phyloP scores from a whole-genome alignment of 2,113 vertebrate species.

The Danionella cerebrum region DNA sequence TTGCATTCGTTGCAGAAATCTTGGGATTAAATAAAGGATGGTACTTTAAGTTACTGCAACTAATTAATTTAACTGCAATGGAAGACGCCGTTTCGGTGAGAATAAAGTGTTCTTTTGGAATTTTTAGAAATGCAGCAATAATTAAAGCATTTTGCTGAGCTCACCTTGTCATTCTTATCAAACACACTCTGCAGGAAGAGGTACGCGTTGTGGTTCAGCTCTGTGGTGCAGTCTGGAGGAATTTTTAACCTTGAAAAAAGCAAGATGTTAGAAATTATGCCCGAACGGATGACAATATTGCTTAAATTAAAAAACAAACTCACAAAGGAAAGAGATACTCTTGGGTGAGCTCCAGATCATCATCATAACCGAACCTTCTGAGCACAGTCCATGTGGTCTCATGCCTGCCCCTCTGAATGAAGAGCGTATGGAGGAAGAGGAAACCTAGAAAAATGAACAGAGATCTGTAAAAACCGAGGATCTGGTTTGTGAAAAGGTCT shows the following conservation, averaged over 20 bases:
- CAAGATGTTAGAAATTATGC: background rate
- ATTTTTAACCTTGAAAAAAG: conserved; percentile 76
- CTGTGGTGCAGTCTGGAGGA: conserved; percentile 89
- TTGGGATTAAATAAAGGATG: too few relatives aligned
- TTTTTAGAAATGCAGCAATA: too few relatives aligned
- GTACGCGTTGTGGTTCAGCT: conserved; percentile 96
- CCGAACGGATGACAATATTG: too few relatives aligned
- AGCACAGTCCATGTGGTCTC: conserved; percentile 98
- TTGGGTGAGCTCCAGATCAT: conserved; percentile 90
- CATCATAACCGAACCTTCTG: conserved; percentile 90
- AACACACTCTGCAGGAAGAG: conserved; percentile 97
- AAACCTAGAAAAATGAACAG: conserved; percentile 78
- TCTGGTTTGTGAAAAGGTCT: too few relatives aligned
- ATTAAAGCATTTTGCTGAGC: conserved; percentile 36
- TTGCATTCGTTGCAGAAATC: too few relatives aligned
- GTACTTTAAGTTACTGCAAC: too few relatives aligned
- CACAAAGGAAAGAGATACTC: conserved; percentile 94
- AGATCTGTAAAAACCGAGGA: background rate
- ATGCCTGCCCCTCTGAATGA: conserved; percentile 94
- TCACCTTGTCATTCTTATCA: conserved; percentile 98
- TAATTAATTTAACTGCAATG: too few relatives aligned
- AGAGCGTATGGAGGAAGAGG: conserved; percentile 95
- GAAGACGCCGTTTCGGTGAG: too few relatives aligned
- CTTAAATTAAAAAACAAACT: too few relatives aligned
- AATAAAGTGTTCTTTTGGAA: too few relatives aligned